phyloP scores from a whole-genome alignment of 2,113 vertebrate species.

The Macquaria australasica region DNA sequence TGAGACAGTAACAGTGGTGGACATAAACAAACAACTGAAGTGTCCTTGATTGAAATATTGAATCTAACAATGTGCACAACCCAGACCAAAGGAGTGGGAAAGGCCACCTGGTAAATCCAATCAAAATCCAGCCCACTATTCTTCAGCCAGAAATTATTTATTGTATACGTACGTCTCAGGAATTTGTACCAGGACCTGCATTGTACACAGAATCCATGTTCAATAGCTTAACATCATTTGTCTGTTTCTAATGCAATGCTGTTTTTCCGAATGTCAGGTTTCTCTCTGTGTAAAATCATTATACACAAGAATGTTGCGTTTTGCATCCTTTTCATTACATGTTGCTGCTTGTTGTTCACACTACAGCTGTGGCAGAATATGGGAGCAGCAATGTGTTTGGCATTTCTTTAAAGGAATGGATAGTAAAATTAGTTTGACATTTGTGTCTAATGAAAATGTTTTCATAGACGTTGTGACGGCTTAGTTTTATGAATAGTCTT shows the following conservation, averaged over 20 bases:
- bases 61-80: not conserved
- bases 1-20: conserved; percentile 1
- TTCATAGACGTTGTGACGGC: not conserved
- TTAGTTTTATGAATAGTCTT: not conserved
- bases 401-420: not conserved
- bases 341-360: not conserved
- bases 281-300: not conserved
- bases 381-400: not conserved
- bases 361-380: not conserved
- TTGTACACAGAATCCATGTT: not conserved
- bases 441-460: not conserved
- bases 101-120: not conserved
- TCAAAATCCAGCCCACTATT: not conserved
- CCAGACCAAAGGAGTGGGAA: not conserved
- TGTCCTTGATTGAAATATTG: conserved; percentile 15
- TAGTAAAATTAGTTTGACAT: not conserved
- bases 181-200: not conserved
- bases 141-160: not conserved
- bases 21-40: conserved; percentile 3
- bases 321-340: not conserved
- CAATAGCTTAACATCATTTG: not conserved
- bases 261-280: not conserved
- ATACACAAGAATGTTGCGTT: too few species aligned
- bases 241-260: not conserved
- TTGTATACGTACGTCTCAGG: not conserved